Base-by-base conservation (phyloP, 2,888 invertebrate species). In the Automeris io region DNA sequence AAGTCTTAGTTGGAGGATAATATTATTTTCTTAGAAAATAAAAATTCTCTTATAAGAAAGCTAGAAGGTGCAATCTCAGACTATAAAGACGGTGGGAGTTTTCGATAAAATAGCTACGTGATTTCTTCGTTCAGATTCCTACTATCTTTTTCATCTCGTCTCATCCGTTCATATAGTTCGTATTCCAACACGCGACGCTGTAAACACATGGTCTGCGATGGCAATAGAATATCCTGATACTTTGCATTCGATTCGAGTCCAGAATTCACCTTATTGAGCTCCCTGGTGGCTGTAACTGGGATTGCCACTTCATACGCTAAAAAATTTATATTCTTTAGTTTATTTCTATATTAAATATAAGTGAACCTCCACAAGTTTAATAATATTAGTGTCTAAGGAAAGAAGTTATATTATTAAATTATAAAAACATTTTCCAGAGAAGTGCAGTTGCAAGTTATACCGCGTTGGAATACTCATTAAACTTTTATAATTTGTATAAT, bases 61-160 rank as follows among this genome's bases (percentile, higher is more conserved):
- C 41, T 40, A 35, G 37, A 31, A 42, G 45, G 45, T 32, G 23
- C 8, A 37, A 8, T 31, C 39, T 24, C 16, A 22, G 45, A 31
- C 62, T 61, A 67, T 69, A 60, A 60, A 64, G 69, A 60, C 63
- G 57, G 54, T n/a, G 49, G 58, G 54, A 63, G 61, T 65, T 54
- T 49, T 47, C 72, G 62, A 82, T 83, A 82, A 83, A 82, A 75
- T 65, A 67, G 70, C 68, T 68, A 80, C 83, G 80, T 82, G 82
- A 75, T 81, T 69, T 71, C 62, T 65, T 61, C 57, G 61, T 65
- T 56, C 64, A 63, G 70, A 63, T 67, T 70, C 56, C 61, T 66
- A 59, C 73, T 74, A 82, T 81, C 81, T 80, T 73, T 39, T 73
- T 70, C 70, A 72, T 77, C 67, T 70, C 61, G 59, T 52, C 52